Percentiles rank a stretch among this genome's conserved stretches.
phyloP scores from a whole-genome alignment of 2,888 invertebrate genomes.

The Drosophila prolongata region DNA sequence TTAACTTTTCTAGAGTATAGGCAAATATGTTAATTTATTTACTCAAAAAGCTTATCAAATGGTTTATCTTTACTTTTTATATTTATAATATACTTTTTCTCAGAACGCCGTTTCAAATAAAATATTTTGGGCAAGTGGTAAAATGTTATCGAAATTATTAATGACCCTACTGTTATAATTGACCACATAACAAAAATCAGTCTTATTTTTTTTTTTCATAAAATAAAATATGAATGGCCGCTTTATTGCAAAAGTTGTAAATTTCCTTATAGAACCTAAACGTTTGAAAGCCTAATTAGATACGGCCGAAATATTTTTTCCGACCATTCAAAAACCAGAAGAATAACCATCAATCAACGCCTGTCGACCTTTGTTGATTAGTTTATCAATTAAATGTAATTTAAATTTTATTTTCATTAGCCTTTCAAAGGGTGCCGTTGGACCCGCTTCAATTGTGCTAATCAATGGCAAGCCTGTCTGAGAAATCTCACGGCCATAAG shows the following conservation, averaged over 20 bases:
- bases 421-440: conserved; percentile 19
- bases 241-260: not conserved
- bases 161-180: too few relatives aligned
- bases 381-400: conserved; percentile 70
- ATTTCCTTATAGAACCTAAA: not conserved
- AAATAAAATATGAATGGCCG: not conserved
- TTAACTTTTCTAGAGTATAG: too few relatives aligned
- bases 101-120: not conserved
- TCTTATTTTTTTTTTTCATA: not conserved
- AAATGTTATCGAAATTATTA: too few relatives aligned
- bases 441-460: conserved; percentile 47
- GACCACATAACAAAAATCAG: too few relatives aligned
- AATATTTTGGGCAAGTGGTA: too few relatives aligned
- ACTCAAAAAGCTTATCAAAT: too few relatives aligned
- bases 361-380: conserved; percentile 48
- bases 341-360: conserved; percentile 54
- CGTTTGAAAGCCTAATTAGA: conserved; percentile 5
- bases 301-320: not conserved
- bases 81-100: too few relatives aligned
- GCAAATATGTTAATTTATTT: too few relatives aligned
- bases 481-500: conserved; percentile 39
- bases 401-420: conserved; percentile 67
- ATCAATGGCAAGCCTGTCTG: conserved; percentile 57
- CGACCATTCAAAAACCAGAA: not conserved
- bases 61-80: too few relatives aligned